A percentile compares a stretch with the other conserved stretches of the same genome.
Evolutionary conservation across 2,113 vertebrate genomes (phyloP).

Genomic region (Ctenodactylus gundi): DNA sequence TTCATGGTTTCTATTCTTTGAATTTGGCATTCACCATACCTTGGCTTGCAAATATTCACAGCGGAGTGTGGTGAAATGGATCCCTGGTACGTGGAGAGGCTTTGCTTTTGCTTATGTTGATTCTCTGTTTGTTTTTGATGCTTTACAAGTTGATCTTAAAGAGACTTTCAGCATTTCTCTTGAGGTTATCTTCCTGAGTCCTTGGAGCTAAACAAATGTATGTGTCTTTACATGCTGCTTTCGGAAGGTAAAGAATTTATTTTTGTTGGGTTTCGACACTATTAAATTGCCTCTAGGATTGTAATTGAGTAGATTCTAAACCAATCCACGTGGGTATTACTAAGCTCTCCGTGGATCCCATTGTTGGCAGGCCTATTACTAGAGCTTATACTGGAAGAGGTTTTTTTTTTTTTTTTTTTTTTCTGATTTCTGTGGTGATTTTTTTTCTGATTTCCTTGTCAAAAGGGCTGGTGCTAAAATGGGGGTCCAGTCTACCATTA

Average conservation of each 20-base stretch:
- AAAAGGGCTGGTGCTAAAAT: background rate
- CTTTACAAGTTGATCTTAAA: background rate
- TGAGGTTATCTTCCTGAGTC: background rate
- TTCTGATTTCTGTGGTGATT: background rate
- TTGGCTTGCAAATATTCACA: background rate
- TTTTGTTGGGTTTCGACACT: background rate
- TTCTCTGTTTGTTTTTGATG: background rate
- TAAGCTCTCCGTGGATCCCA: background rate
- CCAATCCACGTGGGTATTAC: background rate
- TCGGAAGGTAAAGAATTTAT: background rate
- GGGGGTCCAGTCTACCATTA: background rate
- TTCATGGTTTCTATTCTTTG: background rate
- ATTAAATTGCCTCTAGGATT: background rate
- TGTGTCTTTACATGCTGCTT: background rate
- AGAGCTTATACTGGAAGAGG: too few relatives aligned
- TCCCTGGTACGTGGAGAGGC: background rate
- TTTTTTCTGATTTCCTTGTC: background rate
- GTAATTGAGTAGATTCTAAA: background rate
- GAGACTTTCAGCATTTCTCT: background rate
- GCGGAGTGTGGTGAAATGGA: background rate
- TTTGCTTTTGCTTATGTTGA: background rate
- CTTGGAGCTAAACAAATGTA: too few relatives aligned
- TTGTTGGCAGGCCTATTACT: background rate
- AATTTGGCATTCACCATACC: background rate
- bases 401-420: too few relatives aligned